A percentile compares a stretch with the other conserved stretches of the same genome.
These are phyloP conservation scores for Hybognathus amarus DNA, from an alignment of 2,797 vertebrate species.

Conservation along the genomic window DNA sequence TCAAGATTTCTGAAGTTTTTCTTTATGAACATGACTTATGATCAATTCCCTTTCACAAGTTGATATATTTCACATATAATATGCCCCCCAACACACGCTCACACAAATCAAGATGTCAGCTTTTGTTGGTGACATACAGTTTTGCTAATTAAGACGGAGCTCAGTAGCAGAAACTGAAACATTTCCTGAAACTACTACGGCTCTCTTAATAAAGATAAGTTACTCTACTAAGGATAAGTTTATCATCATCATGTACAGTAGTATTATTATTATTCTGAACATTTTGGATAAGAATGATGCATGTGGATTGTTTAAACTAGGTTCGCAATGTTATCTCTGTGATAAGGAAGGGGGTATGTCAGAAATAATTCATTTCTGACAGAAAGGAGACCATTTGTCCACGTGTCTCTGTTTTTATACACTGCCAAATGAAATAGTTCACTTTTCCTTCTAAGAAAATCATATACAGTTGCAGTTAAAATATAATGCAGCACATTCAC, in stretches of 20 bases:
- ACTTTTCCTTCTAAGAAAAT: not conserved
- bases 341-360: not conserved
- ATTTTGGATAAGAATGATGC: not conserved
- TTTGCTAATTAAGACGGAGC: not conserved
- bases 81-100: no score
- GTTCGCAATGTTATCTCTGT: not conserved
- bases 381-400: not conserved
- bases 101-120: not conserved
- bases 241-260: not conserved
- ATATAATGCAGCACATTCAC: not conserved
- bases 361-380: constrained; percentile 2
- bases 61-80: not conserved
- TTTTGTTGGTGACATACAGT: not conserved
- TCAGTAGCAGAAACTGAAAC: not conserved
- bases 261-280: not conserved
- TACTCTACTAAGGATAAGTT: not conserved
- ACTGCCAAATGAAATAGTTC: not conserved
- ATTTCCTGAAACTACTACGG: not conserved
- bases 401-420: not conserved
- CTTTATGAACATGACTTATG: not conserved
- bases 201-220: not conserved
- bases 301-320: not conserved
- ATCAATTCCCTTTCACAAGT: not conserved
- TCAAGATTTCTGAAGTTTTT: not conserved
- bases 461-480: not conserved